Conservation (phyloP, 2,797 vertebrate genomes). For the Melanotaenia pygmaea region DNA sequence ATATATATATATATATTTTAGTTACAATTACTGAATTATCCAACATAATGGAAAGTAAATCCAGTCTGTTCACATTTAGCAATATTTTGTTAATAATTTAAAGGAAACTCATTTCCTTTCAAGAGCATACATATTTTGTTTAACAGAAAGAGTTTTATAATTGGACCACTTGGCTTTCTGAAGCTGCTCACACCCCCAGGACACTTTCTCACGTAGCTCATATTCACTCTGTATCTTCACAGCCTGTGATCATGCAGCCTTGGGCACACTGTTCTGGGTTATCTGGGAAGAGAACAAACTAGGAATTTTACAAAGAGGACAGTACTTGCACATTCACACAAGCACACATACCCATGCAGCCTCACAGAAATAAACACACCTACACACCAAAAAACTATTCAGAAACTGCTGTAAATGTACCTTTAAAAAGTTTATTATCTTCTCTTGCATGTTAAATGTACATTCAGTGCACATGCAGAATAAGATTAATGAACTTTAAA, state of each 20-base stretch:
- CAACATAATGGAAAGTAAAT: neutral
- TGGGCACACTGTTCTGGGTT: slow-evolving; percentile 39
- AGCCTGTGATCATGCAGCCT: slow-evolving; percentile 35
- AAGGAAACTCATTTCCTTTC: slow-evolving; percentile 6
- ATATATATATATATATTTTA: too few species aligned
- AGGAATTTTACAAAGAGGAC: slow-evolving; percentile 7
- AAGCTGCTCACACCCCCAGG: slow-evolving; percentile 26
- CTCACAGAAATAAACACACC: neutral
- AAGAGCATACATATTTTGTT: neutral
- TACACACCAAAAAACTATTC: slow-evolving; percentile 1
- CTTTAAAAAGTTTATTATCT: neutral
- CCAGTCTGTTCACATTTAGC: neutral
- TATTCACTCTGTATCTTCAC: slow-evolving; percentile 31
- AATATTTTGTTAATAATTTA: neutral
- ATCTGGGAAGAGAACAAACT: slow-evolving; percentile 35
- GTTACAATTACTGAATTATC: neutral
- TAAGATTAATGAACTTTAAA: slow-evolving; percentile 6
- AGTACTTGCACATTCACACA: slow-evolving; percentile 6
- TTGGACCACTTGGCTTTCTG: neutral
- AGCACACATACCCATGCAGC: slow-evolving; percentile 7
- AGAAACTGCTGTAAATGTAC: neutral
- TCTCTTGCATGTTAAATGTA: slow-evolving; percentile 18
- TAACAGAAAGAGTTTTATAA: slow-evolving; percentile 22
- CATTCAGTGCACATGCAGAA: slow-evolving; percentile 5
- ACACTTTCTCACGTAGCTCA: slow-evolving; percentile 3